Evolutionary conservation across 2,797 vertebrate species (phyloP), one percentile per base, ranked within the genome.

Genomic region (Buceros bicornis): DNA sequence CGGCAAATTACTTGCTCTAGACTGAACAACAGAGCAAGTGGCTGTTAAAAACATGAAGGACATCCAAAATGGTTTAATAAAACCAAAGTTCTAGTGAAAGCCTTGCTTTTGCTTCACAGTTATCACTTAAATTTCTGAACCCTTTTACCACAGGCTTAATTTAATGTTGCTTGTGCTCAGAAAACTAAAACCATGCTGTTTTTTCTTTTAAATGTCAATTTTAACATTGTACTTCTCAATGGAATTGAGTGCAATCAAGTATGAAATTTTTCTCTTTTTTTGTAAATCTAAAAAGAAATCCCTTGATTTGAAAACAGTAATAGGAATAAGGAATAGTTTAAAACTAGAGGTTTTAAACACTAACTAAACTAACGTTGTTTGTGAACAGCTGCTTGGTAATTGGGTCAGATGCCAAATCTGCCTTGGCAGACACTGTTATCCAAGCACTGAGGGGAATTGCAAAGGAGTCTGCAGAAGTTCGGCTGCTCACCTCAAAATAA

Each of bases 331-430:
- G n/a, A n/a, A n/a, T n/a, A n/a, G n/a, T n/a, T n/a, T n/a, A n/a
- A n/a, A n/a, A 61, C 79, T 89, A 56, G 58, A 83, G 78, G 26
- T 96, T 91, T 84, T 60, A 78, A 86, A 78, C 62, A 65, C 47
- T 95, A 84, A 70, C 86, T 94, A 83, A 95, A 95, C 71, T 76
- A 67, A 42, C 92, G 86, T 54, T 22, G 62, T 76, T 96, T 88
- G 83, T 96, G 91, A 96, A 84, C 90, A 97, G 89, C 95, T 97
- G 91, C 72, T 84, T 94, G 76, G 86, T 97, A 96, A 97, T 87
- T 93, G 76, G 87, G 95, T 96, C 87, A 88, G 50, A 45, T 95
- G 94, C 71, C 86, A 94, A 82, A 83, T 97, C 81, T 83, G 83
- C 57, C 29, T 97, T 86, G 89, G 92, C 87, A 91, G 91, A 50